Percentiles rank a stretch among this genome's conserved stretches.
These are phyloP conservation scores for Anastatus disparis DNA, from an alignment of 1,140 invertebrate species.

Conservation along the genomic window DNA sequence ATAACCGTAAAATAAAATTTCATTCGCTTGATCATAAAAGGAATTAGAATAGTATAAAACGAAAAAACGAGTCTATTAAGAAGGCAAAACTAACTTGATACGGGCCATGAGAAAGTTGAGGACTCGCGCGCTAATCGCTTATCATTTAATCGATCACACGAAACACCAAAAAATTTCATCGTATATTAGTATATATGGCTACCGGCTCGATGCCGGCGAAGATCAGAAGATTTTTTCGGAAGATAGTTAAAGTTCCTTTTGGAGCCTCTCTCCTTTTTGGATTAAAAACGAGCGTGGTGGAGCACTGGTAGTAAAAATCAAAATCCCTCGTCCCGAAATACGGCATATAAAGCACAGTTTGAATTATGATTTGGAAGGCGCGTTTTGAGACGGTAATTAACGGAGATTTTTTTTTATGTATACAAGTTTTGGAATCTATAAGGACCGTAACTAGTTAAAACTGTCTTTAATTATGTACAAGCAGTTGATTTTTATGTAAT, in stretches of 20 bases:
- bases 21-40: neutral
- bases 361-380: slow-evolving; percentile 24
- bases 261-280: too few relatives aligned
- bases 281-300: too few relatives aligned
- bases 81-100: too few relatives aligned
- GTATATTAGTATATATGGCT: neutral
- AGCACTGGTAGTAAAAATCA: slow-evolving; percentile 38
- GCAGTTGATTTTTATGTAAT: too few relatives aligned
- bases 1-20: neutral
- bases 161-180: slow-evolving; percentile 3
- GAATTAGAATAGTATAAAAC: slow-evolving; percentile 11
- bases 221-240: slow-evolving; percentile 27
- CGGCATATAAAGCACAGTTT: slow-evolving; percentile 8
- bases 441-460: too few relatives aligned
- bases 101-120: neutral
- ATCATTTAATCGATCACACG: slow-evolving; percentile 31
- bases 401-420: slow-evolving; percentile 25
- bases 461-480: too few relatives aligned
- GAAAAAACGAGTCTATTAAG: neutral
- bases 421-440: too few relatives aligned
- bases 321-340: neutral
- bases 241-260: slow-evolving; percentile 15
- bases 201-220: slow-evolving; percentile 19
- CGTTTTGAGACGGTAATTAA: slow-evolving; percentile 36
- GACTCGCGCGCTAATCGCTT: slow-evolving; percentile 35